Evolutionary conservation across 2,888 invertebrate genomes (phyloP), one percentile per base, ranked within the genome.

Genomic region (Amblyjoppa fuscipennis): DNA sequence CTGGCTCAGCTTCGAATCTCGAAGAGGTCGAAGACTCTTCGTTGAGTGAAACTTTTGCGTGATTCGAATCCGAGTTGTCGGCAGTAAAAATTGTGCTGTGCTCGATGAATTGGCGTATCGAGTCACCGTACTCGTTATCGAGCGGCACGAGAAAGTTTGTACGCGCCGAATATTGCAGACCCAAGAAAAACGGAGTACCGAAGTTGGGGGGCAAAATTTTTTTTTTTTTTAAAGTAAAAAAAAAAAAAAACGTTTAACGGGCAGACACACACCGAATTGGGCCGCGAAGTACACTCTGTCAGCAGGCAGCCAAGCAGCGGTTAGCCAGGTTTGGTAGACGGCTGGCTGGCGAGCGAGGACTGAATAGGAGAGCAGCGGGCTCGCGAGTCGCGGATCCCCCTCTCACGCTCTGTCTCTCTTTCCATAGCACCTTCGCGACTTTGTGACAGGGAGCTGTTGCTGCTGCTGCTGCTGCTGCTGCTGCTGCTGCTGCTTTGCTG

Each of bases 321-420:
- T 89, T 81, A 86, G 34, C 84, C 84, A 81, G 79, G 73, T 83
- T 84, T 81, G 79, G 80, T 83, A 53, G 82, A 85, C 83, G 90
- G 92, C 91, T 92, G 93, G 91, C 92, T 92, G 93, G 91, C 92
- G 91, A 91, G 90, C 93, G 93, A 92, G 91, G 91, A 93, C 93
- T 93, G 92, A 93, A 92, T 89, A 93, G 89, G 87, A 89, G 89
- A 89, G 91, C 91, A 92, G 93, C 92, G 91, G 91, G 91, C 91
- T 91, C 90, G 90, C 90, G 90, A 90, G 90, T 91, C 90, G 76
- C 81, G 81, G 74, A 69, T 59, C 81, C 92, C 93, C 81, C 81
- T 53, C 85, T 31, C 56, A 25, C 28, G 25, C 80, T 81, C 64
- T 66, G 38, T 91, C 90, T 91, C 92, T 92, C 89, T 89, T 89